These are phyloP conservation scores for Rugalucina vietnamica DNA, from an alignment of 2,888 invertebrate species.

Conservation along the genomic window DNA sequence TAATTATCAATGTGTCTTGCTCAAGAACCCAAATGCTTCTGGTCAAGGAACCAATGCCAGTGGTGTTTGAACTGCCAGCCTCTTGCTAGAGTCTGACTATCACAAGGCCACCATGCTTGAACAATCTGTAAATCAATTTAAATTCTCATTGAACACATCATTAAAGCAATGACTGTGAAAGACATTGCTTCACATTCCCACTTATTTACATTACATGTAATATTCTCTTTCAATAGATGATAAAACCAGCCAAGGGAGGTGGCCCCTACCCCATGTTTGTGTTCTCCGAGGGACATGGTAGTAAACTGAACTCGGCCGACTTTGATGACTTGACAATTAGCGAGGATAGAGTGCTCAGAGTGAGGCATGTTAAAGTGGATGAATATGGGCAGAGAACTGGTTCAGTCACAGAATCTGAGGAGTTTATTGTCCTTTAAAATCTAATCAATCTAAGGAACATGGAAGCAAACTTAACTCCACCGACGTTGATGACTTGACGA, in stretches of 20 bases:
- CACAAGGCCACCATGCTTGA: too few relatives aligned
- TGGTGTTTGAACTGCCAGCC: too few relatives aligned
- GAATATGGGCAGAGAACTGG: conserved; percentile 64
- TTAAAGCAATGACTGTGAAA: background rate
- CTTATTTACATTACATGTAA: background rate
- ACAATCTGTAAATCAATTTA: too few relatives aligned
- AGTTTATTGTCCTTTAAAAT: conserved; percentile 79
- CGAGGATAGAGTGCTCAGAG: conserved; percentile 69
- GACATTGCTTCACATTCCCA: background rate
- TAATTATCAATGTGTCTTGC: too few relatives aligned
- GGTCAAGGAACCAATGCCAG: too few relatives aligned
- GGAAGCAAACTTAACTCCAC: conserved; percentile 64
- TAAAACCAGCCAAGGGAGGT: conserved; percentile 85
- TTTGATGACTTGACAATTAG: conserved; percentile 56
- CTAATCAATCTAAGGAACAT: conserved; percentile 89
- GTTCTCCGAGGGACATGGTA: conserved; percentile 88
- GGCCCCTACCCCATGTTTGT: conserved; percentile 93
- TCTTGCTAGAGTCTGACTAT: too few relatives aligned
- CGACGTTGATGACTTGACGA: conserved; percentile 49
- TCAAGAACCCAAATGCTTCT: too few relatives aligned
- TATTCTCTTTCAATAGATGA: conserved; percentile 83
- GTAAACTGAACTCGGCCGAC: conserved; percentile 57
- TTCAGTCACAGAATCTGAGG: conserved; percentile 75
- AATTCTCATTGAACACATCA: too few relatives aligned
- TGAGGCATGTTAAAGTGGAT: conserved; percentile 67